Base-by-base conservation (phyloP, 2,797 vertebrate genomes). In the Acestrorhynchus altus region DNA sequence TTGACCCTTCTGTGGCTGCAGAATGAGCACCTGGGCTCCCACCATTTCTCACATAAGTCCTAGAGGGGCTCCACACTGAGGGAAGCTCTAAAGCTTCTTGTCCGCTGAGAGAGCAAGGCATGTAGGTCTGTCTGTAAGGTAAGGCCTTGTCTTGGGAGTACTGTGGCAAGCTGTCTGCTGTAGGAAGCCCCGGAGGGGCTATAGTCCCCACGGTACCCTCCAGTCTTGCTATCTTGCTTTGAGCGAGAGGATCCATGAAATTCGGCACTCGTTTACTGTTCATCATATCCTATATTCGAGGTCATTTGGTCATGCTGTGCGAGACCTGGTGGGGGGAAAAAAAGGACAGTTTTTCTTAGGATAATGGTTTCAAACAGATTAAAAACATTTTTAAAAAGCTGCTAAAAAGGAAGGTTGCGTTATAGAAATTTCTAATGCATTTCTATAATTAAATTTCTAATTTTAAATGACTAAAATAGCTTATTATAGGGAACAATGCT, bases 51-150 rank as follows among this genome's bases (percentile, higher is more conserved):
- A 87, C 59, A 67, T 84, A 88, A 0, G 90, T 0, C 15, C 91
- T 87, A 0, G 89, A 65, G 0, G 89, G 88, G 72, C 80, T 92
- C 95, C 95, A 97, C 4, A 74, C 76, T 0, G 84, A 67, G 20
- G 75, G 76, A 22, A 89, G 87, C 65, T 89, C 88, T 0, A 87
- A 84, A 18, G 81, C 74, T 0, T 94, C 91, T 7, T 91, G 90
- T 74, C 73, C 89, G 74, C 80, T 86, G 67, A 94, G 78, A 0
- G 92, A 88, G 78, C 93, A 96, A 46, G 94, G 35, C 1, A 95
- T 94, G 85, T 94, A 97, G 72, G 92, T 84, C 11, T 93, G 93
- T 24, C 90, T 89, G 88, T 94, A 96, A 84, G 79, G 90, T 54
- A 93, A 81, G 8, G 86, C 56, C 49, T 83, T 92, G 24, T 93